Base-by-base conservation (phyloP, 2,888 invertebrate genomes). In the Dryobotodes eremita region DNA sequence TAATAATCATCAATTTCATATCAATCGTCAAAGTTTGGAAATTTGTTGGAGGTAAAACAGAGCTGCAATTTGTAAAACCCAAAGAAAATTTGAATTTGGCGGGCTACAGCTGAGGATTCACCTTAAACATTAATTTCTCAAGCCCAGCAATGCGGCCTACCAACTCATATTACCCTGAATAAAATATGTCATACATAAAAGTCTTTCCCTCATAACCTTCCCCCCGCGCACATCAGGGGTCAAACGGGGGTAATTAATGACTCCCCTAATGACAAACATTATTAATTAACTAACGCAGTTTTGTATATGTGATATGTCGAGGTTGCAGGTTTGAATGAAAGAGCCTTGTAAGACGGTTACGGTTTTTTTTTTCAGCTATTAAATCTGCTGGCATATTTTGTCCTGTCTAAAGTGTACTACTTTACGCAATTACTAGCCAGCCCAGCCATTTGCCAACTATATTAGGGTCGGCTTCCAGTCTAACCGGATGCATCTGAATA, bases 281-380 rank as follows among this genome's bases (percentile, higher is more conserved):
- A 78, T 75, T 78, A 84, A 86, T 86, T 86, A 86, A 86, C 70
- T 82, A 73, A 46, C 23, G 36, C 80, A 66, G 71, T 78, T 85
- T 72, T 80, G 80, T 73, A 75, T 42, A n/a, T 74, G 50, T 71
- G 46, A 75, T 46, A 55, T 46, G 74, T 42, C 65, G 62, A 61
- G 73, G 71, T 77, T 82, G 65, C 61, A 53, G 53, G 26, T 15
- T n/a, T 55, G 15, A 80, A 80, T 75, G 42, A 69, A 71, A 65
- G 20, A 15, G 20, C 55, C 15, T 31, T 78, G 55, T n/a, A 53
- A 59, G 50, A 66, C 17, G 8, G 50, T 23, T 75, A 31, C 69
- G 55, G 3, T 53, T 59, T n/a, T 53, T 59, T n/a, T 31, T 65
- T 50, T 50, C 4, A 3, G 59, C 2, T 23, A 6, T 50, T 75